Conservation (phyloP, 2,113 vertebrate genomes). For the Diphyllodes magnificus region DNA sequence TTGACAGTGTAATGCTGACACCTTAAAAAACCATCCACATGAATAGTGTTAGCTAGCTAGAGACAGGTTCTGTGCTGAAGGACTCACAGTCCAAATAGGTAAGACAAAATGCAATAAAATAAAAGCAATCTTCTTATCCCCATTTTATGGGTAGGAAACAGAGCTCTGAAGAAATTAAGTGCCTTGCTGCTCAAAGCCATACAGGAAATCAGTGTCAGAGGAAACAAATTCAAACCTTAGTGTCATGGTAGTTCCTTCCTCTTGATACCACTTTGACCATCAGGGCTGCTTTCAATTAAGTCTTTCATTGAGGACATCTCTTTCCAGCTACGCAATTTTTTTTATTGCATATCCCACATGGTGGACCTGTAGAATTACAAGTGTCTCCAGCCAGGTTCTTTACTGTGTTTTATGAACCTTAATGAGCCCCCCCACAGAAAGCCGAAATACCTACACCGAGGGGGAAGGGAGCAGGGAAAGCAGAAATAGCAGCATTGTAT, state of each 20-base stretch:
- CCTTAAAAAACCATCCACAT: not conserved
- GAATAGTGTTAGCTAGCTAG: not conserved
- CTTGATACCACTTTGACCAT: not conserved
- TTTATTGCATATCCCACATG: not conserved
- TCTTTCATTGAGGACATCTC: slow-evolving; percentile 33
- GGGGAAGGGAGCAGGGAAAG: slow-evolving; percentile 2
- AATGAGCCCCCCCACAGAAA: not conserved
- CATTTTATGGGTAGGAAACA: slow-evolving; percentile 14
- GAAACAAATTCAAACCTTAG: slow-evolving; percentile 9
- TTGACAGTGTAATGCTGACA: not conserved
- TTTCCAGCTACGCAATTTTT: not conserved
- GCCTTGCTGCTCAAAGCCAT: slow-evolving; percentile 32
- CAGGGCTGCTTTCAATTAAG: slow-evolving; percentile 41
- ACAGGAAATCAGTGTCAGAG: slow-evolving; percentile 48
- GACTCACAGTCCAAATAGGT: not conserved
- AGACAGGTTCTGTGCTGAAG: not conserved
- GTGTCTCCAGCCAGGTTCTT: slow-evolving; percentile 34
- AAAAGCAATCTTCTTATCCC: not conserved
- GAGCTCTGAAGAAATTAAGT: slow-evolving; percentile 30
- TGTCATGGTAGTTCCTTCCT: slow-evolving; percentile 44
- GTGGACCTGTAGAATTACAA: slow-evolving; percentile 8
- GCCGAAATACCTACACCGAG: not conserved
- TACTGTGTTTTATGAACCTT: slow-evolving; percentile 10
- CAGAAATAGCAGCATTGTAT: slow-evolving; percentile 59
- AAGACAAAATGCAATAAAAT: slow-evolving; percentile 5